Base-by-base conservation (phyloP, 2,888 invertebrate species). In the Dolomedes plantarius region DNA sequence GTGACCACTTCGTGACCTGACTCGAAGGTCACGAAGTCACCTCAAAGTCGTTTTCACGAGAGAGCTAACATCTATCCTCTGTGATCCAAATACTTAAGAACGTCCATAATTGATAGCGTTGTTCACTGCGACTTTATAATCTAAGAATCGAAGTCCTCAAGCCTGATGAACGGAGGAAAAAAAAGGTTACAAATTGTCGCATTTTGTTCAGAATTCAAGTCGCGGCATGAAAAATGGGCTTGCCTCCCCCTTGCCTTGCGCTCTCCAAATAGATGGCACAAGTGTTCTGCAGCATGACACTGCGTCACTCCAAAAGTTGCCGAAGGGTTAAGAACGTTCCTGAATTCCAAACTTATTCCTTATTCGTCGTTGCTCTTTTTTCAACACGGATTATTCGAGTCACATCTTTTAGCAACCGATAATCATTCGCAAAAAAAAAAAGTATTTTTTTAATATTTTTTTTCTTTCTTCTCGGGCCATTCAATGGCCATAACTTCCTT, bases 401-500 rank as follows among this genome's bases (percentile, higher is more conserved):
- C 82, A 83, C 82, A 83, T 71, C 75, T 68, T 68, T 62, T 69
- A n/a, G 56, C 68, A 69, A 56, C 77, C 82, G 82, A 83, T 83
- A 76, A 76, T 83, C 82, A 76, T 71, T 72, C 65, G 82, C 41
- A n/a, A 56, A 56, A 56, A 23, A 6, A 23, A 23, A 46, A 50
- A 46, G n/a, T 73, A 31, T 50, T 46, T 46, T 46, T 67, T 50
- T 46, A 46, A 27, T 56, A 31, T 29, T 36, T 71, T 71, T 64
- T 28, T 28, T 56, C 19, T 0, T 23, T 13, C 28, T 29, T 19
- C 23, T 23, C 82, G 62, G 50, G 73, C 56, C 73, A 80, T 80
- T 81, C 81, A 81, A 39, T 69, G 50, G 56, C 82, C 76, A 83
- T 76, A 76, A 76, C 82, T 76, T 83, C 82, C 82, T 83, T 29